Conservation (phyloP, 2,888 invertebrate species). For the Lithodes maja region DNA sequence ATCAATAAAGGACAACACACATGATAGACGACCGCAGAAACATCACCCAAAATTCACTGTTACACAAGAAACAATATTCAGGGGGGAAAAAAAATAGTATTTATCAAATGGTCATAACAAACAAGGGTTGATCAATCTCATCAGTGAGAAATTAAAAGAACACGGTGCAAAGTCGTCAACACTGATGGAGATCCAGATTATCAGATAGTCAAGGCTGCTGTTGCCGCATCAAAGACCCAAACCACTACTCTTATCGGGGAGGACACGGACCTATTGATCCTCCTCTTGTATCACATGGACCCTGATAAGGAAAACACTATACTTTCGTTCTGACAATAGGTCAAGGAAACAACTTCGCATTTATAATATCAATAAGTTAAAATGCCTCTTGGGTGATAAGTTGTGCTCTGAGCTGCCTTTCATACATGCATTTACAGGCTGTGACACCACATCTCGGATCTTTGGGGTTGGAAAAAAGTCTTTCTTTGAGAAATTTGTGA, state of each 20-base stretch:
- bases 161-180: too few species aligned
- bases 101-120: slow-evolving; percentile 1
- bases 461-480: background rate
- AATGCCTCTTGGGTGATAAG: background rate
- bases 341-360: background rate
- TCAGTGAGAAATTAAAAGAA: too few species aligned
- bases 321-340: background rate
- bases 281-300: background rate
- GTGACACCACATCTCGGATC: background rate
- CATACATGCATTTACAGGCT: background rate
- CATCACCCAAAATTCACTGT: slow-evolving; percentile 10
- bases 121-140: slow-evolving; percentile 12
- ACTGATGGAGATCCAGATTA: too few species aligned
- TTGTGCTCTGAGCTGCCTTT: too few species aligned
- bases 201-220: too few species aligned
- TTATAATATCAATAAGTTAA: background rate
- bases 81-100: too few species aligned
- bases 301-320: background rate
- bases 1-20: slow-evolving; percentile 27
- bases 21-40: background rate
- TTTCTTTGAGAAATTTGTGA: too few species aligned
- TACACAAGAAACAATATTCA: background rate
- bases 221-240: too few species aligned
- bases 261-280: slow-evolving; percentile 34
- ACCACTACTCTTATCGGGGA: background rate